phyloP scores from a whole-genome alignment of 2,888 invertebrate species.

The Lacanobia wlatinum region DNA sequence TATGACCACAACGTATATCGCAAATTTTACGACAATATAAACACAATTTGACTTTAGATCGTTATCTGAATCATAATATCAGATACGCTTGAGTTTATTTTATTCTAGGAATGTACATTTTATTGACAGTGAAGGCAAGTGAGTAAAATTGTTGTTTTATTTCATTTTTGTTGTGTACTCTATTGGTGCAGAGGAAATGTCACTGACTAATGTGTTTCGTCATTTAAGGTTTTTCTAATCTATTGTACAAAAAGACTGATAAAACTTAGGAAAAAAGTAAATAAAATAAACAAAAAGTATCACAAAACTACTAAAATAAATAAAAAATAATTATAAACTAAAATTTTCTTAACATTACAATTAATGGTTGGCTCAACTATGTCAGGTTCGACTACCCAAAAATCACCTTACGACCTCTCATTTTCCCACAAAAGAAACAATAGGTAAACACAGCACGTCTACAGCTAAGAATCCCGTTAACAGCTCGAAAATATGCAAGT shows the following conservation, averaged over 20 bases:
- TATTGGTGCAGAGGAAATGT: neutral
- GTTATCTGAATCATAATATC: conserved; percentile 61
- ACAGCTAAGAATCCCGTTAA: conserved; percentile 30
- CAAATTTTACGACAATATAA: conserved; percentile 65
- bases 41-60: conserved; percentile 55
- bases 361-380: too few relatives aligned
- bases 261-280: too few relatives aligned
- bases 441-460: neutral
- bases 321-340: too few relatives aligned
- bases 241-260: too few relatives aligned
- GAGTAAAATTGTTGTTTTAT: conserved; percentile 24
- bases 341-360: too few relatives aligned
- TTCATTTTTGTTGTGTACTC: neutral
- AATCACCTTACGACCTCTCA: neutral
- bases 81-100: conserved; percentile 45
- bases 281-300: too few relatives aligned
- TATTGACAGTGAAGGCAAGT: conserved; percentile 33
- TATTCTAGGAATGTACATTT: conserved; percentile 35
- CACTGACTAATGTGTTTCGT: too few relatives aligned
- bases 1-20: conserved; percentile 42
- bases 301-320: too few relatives aligned
- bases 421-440: neutral
- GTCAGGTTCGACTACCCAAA: too few relatives aligned
- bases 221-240: too few relatives aligned
- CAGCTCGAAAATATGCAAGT: conserved; percentile 33